These are phyloP conservation scores for Apis cerana DNA, from an alignment of 1,140 invertebrate species.

Conservation along the genomic window DNA sequence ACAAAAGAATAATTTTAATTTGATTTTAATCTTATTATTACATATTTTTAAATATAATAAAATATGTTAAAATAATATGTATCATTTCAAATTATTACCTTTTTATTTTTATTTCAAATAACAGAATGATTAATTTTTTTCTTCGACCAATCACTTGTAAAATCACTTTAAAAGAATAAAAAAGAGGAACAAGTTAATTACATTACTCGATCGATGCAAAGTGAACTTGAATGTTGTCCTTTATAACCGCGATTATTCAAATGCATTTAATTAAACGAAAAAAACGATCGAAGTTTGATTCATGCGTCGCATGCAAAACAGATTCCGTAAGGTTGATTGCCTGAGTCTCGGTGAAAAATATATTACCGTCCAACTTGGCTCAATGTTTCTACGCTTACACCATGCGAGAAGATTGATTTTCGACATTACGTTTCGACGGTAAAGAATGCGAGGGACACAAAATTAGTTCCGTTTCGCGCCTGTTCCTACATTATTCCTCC, in stretches of 20 bases:
- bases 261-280: constrained; percentile 11
- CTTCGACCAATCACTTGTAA: no score
- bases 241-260: no score
- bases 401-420: constrained; percentile 35
- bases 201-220: not conserved
- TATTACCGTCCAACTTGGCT: constrained; percentile 1
- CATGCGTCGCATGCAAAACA: constrained; percentile 6
- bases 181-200: not conserved
- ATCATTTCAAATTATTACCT: no score
- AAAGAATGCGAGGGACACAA: constrained; percentile 33
- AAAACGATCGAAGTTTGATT: constrained; percentile 9
- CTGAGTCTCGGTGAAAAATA: not conserved
- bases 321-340: not conserved
- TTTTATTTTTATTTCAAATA: no score
- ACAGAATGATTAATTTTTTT: no score
- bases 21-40: no score
- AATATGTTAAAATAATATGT: no score
- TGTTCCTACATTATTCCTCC: not conserved
- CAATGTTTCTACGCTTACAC: not conserved
- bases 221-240: not conserved
- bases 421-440: constrained; percentile 38
- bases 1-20: no score
- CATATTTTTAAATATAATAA: no score
- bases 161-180: not conserved
- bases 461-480: constrained; percentile 34